Conservation (phyloP, 2,113 vertebrate genomes). For the Callorhinus ursinus region DNA sequence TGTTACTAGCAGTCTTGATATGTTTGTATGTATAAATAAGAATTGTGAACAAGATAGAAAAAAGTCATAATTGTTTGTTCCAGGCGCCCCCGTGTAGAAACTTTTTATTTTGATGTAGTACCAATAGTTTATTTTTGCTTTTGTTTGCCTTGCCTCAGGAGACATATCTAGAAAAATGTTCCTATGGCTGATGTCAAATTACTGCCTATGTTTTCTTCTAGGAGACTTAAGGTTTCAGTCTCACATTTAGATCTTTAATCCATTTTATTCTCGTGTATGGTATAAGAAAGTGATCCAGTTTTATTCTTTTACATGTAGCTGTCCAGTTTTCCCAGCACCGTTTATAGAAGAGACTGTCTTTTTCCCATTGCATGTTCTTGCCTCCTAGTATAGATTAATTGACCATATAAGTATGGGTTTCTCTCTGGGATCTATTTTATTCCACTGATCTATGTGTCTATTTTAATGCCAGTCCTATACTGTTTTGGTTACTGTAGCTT, state of each 20-base stretch:
- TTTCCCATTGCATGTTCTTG: background rate
- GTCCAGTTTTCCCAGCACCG: background rate
- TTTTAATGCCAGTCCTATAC: background rate
- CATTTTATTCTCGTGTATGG: background rate
- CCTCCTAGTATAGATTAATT: background rate
- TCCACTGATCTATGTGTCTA: background rate
- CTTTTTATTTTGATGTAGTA: background rate
- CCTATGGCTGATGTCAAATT: background rate
- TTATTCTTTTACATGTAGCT: background rate
- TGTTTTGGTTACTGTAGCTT: background rate
- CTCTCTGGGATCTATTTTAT: background rate
- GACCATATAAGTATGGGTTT: background rate
- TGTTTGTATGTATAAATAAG: background rate
- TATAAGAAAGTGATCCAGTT: background rate
- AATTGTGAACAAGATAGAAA: background rate
- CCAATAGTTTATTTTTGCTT: background rate
- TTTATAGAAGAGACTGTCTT: background rate
- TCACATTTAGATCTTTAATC: background rate
- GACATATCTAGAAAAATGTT: background rate
- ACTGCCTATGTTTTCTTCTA: background rate
- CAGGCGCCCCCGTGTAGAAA: background rate
- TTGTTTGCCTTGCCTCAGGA: background rate
- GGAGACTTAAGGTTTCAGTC: background rate
- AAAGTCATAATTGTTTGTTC: background rate
- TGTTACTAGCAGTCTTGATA: background rate